phyloP scores from a whole-genome alignment of 2,888 invertebrate species.

The Nephrotoma appendiculata region DNA sequence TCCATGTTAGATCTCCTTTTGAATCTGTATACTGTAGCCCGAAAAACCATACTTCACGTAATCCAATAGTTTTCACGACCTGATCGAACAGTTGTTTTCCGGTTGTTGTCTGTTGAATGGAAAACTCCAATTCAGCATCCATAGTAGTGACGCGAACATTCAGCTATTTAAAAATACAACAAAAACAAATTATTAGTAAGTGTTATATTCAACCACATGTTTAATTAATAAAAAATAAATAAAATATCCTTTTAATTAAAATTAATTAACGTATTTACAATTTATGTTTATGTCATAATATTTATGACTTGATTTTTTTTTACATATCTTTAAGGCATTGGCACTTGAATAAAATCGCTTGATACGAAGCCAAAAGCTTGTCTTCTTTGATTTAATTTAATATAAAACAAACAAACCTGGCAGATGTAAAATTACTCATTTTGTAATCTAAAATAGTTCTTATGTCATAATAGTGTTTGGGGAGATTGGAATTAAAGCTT shows the following conservation, averaged over 20 bases:
- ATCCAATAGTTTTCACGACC: constrained; percentile 98
- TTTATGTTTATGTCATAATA: neutral
- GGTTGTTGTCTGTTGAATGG: constrained; percentile 98
- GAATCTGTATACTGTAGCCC: constrained; percentile 97
- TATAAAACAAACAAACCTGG: neutral
- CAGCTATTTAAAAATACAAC: constrained; percentile 48
- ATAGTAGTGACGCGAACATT: constrained; percentile 99
- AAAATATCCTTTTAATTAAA: neutral
- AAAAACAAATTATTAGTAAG: constrained; percentile 1
- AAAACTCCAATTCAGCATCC: constrained; percentile 99
- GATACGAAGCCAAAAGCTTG: neutral
- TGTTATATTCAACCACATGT: neutral
- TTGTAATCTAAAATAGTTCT: neutral
- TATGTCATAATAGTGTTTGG: neutral
- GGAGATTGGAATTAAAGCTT: neutral
- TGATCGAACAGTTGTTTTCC: constrained; percentile 99
- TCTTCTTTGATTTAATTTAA: neutral
- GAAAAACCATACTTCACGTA: constrained; percentile 99
- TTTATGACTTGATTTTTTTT: neutral
- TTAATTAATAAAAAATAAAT: neutral
- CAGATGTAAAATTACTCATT: neutral
- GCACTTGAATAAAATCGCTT: neutral
- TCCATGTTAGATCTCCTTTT: constrained; percentile 96
- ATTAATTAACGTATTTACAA: neutral
- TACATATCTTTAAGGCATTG: neutral